Conservation (phyloP, 2,113 vertebrate genomes). For the Crotalus horridus region DNA sequence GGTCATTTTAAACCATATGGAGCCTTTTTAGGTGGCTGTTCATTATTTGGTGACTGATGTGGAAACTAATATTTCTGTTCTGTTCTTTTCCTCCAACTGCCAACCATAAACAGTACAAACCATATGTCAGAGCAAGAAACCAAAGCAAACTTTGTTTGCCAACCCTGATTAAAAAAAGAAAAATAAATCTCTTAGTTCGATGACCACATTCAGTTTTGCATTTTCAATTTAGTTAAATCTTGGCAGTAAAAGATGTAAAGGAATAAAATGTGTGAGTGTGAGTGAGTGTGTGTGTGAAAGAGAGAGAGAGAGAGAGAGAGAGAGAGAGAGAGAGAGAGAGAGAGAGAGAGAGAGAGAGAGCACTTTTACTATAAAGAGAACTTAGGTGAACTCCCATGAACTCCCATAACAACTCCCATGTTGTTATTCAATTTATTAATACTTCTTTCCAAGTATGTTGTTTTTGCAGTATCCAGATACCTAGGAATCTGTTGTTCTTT, state of each 20-base stretch:
- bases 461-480: neutral
- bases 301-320: neutral
- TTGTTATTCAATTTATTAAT: neutral
- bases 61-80: neutral
- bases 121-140: conserved; percentile 25
- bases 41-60: neutral
- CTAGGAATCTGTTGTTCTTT: neutral
- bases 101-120: neutral
- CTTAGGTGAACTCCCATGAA: neutral
- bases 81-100: neutral
- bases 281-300: too few species aligned
- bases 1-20: neutral
- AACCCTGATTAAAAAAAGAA: neutral
- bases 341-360: neutral
- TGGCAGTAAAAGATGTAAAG: neutral
- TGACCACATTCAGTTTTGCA: neutral
- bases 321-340: too few species aligned
- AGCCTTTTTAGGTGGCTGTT: neutral
- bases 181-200: neutral
- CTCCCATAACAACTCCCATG: too few species aligned
- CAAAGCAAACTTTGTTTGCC: neutral
- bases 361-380: neutral
- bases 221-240: neutral
- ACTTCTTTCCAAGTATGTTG: neutral
- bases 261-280: neutral